A percentile compares a stretch with the other conserved stretches of the same genome.
Evolutionary conservation across 1,140 invertebrate genomes (phyloP).

Genomic region (Gryon sp.): DNA sequence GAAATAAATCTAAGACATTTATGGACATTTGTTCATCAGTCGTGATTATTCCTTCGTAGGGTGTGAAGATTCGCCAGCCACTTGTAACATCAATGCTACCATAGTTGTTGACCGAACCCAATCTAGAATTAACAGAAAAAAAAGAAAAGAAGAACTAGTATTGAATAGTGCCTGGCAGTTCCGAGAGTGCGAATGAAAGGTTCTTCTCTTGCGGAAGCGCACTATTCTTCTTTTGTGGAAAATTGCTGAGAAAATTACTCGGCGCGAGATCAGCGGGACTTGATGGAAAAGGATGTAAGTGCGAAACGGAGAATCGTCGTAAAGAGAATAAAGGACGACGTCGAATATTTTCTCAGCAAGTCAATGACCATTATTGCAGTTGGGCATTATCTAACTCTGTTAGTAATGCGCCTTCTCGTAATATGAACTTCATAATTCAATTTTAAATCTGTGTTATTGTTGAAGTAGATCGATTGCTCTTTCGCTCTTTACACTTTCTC

Average conservation of each 20-base stretch:
- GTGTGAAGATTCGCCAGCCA: conserved; percentile 1
- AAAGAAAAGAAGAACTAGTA: too few relatives aligned
- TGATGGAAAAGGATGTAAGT: conserved; percentile 45
- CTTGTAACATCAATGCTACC: conserved; percentile 46
- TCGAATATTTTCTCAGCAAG: conserved; percentile 38
- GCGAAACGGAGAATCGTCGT: conserved; percentile 37
- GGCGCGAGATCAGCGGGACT: conserved; percentile 39
- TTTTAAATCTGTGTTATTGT: conserved; percentile 30
- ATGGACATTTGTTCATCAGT: background rate
- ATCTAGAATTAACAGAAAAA: conserved; percentile 67
- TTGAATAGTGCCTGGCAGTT: conserved; percentile 47
- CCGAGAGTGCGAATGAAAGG: conserved; percentile 50
- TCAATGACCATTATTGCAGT: conserved; percentile 40
- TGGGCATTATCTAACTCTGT: conserved; percentile 32
- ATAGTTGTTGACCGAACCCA: conserved; percentile 64
- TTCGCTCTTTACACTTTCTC: background rate
- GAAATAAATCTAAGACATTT: conserved; percentile 23
- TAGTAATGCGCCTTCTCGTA: conserved; percentile 11
- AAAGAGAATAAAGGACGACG: conserved; percentile 24
- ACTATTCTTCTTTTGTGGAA: conserved; percentile 61
- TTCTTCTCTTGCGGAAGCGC: conserved; percentile 55
- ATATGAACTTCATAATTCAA: conserved; percentile 36
- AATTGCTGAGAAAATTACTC: conserved; percentile 64
- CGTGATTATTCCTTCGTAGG: conserved; percentile 14
- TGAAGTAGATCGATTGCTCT: conserved; percentile 8